Conservation (phyloP, 2,888 invertebrate genomes). For the Merodon equestris region DNA sequence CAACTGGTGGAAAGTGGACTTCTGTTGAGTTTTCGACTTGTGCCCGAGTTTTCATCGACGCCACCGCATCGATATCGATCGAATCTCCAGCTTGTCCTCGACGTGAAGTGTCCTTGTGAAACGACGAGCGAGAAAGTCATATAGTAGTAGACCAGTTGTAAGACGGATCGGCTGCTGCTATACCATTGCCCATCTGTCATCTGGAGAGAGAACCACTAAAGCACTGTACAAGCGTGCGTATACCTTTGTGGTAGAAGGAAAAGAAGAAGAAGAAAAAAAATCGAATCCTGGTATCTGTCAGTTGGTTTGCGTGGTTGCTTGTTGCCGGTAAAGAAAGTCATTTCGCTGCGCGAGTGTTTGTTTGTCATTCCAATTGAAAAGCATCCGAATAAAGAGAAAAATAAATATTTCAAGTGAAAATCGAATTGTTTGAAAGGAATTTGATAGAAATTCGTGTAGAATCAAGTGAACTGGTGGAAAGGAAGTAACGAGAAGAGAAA, state of each 20-base stretch:
- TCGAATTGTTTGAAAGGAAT: not conserved
- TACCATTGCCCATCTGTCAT: conserved; percentile 47
- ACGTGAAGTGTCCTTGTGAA: conserved; percentile 49
- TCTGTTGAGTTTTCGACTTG: conserved; percentile 16
- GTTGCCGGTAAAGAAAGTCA: conserved; percentile 45
- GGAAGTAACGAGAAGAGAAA: not conserved
- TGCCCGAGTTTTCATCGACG: conserved; percentile 12
- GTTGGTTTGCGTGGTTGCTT: conserved; percentile 36
- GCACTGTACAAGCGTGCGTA: not conserved
- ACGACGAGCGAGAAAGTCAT: conserved; percentile 40
- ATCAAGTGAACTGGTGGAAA: not conserved
- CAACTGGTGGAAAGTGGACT: conserved; percentile 25
- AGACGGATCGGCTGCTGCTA: conserved; percentile 43
- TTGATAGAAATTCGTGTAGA: not conserved
- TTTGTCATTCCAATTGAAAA: conserved; percentile 29
- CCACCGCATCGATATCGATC: conserved; percentile 38
- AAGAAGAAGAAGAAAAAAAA: conserved; percentile 3
- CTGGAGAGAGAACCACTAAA: too few relatives aligned
- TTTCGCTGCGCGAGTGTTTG: conserved; percentile 6
- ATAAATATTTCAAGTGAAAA: conserved; percentile 1
- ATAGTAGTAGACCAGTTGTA: conserved; percentile 27
- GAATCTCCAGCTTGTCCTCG: conserved; percentile 30
- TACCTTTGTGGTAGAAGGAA: not conserved
- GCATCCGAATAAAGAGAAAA: not conserved
- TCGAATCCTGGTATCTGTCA: conserved; percentile 38